Base-by-base conservation (phyloP, 1,140 invertebrate species). In the Phocides pigmalion region DNA sequence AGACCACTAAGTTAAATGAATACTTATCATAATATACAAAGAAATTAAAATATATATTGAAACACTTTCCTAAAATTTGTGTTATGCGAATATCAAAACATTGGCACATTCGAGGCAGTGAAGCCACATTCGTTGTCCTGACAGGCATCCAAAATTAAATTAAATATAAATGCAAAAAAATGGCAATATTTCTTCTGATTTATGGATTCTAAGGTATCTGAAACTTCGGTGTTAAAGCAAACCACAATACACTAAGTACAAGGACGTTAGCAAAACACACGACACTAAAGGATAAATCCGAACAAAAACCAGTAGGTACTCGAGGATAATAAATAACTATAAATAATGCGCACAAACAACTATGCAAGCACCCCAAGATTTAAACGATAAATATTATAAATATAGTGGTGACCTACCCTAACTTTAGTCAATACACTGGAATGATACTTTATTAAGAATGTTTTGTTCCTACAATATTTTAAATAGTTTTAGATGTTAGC, bases 361-460 rank as follows among this genome's bases (percentile, higher is more conserved):
- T 87, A 84, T 83, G 82, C 86, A 82, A 86, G 73, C 80, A 79
- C 59, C 72, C 68, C 28, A 50, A 42, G 59, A 65, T 56, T 64
- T 54, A 37, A 56, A 74, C 44, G 49, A 47, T 14, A 66, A 68
- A 73, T 74, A 72, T 67, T 87, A 81, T 79, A 63, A 68, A 76
- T n/a, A n/a, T 82, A 78, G 78, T 71, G 73, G 75, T 73, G 77
- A 87, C 83, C 82, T 90, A 90, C 80, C 81, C 88, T 90, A 90
- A 76, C 75, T 87, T 89, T 84, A 87, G 80, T 85, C 74, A 81
- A 83, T 88, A 87, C 66, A 89, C 75, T 90, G 88, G 88, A 90
- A 90, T 90, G 88, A 89, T 89, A 88, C 75, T 82, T 88, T 88
- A 82, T 84, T 75, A 84, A 89, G 88, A 90, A 90, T 89, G 88